Base-by-base conservation (phyloP, 2,797 vertebrate genomes). In the Acomys russatus region DNA sequence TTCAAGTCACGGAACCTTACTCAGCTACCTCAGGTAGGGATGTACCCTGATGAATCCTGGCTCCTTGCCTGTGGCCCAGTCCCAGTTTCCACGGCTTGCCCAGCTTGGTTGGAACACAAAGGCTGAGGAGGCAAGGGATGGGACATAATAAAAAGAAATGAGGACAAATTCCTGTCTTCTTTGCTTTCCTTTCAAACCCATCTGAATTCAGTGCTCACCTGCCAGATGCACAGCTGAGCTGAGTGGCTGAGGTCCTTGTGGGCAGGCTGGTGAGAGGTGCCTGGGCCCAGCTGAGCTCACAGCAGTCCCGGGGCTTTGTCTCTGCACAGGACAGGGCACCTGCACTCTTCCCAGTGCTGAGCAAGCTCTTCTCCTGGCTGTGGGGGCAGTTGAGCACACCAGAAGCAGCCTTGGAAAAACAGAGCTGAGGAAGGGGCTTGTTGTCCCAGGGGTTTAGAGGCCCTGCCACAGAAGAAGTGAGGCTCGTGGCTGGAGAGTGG, bases 141-240 rank as follows among this genome's bases (percentile, higher is more conserved):
- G 74, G 66, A 64, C 25, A 77, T 66, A 97, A 97, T 97, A 96
- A 97, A 85, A 96, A 73, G 28, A 66, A 96, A 73, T 63, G 44
- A 82, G 30, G 61, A 94, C 25, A 66, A 82, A 73, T 8, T 33
- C 86, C 78, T 71, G 82, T 61, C 74, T 64, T 90, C 93, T 90
- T 90, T 9, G 9, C 25, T 92, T 96, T 90, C 88, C 76, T 92
- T 73, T 82, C 35, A 22, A 44, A 63, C 22, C 20, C 78, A 35
- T 96, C n/a, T 77, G 71, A 73, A 90, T 23, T 88, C 89, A 25
- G 68, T 86, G 51, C 82, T 14, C 20, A 30, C 59, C 87, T 88
- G 18, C 83, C 90, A 88, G 49, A 56, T 0, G 9, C 1, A 9
- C 54, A 79, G n/a, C 33, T n/a, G 3, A 64, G 64, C 59, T 44